Percentiles rank a stretch among this genome's conserved stretches.
Conservation (phyloP, 2,797 vertebrate species). For the Propithecus deckenii region DNA sequence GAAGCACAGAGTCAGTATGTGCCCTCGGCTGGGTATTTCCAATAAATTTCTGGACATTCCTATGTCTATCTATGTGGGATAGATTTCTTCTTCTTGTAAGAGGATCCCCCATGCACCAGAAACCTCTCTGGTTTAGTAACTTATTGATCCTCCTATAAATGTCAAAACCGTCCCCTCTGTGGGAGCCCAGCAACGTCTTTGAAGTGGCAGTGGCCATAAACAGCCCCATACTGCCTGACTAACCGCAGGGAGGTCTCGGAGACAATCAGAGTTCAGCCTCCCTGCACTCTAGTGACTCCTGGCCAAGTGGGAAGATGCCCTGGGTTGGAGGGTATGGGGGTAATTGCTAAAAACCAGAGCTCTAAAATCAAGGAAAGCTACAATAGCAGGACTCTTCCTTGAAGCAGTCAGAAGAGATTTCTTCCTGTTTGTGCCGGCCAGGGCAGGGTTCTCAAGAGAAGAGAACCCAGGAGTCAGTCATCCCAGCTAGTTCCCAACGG, state of each 20-base stretch:
- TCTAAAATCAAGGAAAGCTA: not conserved
- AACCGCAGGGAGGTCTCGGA: not conserved
- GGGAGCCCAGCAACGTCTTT: not conserved
- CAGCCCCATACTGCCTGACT: not conserved
- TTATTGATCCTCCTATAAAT: conserved; percentile 25
- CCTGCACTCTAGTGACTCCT: not conserved
- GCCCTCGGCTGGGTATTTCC: not conserved
- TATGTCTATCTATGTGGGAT: not conserved
- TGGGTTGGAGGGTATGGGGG: not conserved
- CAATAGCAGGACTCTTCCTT: not conserved
- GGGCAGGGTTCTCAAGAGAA: not conserved
- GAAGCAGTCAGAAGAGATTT: not conserved
- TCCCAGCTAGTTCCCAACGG: not conserved
- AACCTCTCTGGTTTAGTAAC: not conserved
- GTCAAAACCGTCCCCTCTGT: not conserved
- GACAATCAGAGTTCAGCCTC: not conserved
- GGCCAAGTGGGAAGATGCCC: not conserved
- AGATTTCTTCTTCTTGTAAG: conserved; percentile 18
- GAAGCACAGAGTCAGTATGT: not conserved
- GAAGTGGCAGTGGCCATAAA: conserved; percentile 21
- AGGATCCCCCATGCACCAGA: not conserved
- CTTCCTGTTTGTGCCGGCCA: not conserved
- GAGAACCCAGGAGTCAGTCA: not conserved
- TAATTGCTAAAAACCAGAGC: not conserved
- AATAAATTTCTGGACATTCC: not conserved